phyloP scores from a whole-genome alignment of 2,797 vertebrate species.

The Sebastes reedi region DNA sequence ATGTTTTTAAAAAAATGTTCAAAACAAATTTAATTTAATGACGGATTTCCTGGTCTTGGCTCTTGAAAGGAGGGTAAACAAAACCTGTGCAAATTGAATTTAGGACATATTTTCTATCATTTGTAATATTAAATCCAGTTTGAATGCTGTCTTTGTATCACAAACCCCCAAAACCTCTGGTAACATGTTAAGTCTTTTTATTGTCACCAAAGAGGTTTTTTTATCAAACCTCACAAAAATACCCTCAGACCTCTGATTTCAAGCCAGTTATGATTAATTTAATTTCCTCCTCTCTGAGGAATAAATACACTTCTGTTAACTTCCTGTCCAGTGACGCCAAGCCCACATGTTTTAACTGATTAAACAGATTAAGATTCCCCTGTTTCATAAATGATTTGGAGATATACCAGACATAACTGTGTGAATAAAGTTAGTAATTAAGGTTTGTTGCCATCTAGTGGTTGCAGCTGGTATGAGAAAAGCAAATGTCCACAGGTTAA shows the following conservation, averaged over 20 bases:
- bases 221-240: neutral
- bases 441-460: constrained; percentile 41
- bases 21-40: neutral
- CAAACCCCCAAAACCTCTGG: neutral
- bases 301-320: neutral
- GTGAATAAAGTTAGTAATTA: neutral
- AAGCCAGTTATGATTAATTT: neutral
- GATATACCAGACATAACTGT: accelerated
- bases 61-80: neutral
- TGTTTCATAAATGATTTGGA: neutral
- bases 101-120: neutral
- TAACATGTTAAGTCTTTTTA: neutral
- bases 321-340: neutral
- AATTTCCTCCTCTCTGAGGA: constrained; percentile 4
- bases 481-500: neutral
- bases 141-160: neutral
- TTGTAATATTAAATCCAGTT: neutral
- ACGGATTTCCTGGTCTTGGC: neutral
- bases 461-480: neutral
- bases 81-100: neutral
- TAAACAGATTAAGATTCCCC: neutral
- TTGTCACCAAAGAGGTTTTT: neutral
- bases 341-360: neutral
- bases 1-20: neutral
- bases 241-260: neutral